Evolutionary conservation across 2,888 invertebrate species (phyloP), one percentile per base, ranked within the genome.

Genomic region (Pheosia gnoma): DNA sequence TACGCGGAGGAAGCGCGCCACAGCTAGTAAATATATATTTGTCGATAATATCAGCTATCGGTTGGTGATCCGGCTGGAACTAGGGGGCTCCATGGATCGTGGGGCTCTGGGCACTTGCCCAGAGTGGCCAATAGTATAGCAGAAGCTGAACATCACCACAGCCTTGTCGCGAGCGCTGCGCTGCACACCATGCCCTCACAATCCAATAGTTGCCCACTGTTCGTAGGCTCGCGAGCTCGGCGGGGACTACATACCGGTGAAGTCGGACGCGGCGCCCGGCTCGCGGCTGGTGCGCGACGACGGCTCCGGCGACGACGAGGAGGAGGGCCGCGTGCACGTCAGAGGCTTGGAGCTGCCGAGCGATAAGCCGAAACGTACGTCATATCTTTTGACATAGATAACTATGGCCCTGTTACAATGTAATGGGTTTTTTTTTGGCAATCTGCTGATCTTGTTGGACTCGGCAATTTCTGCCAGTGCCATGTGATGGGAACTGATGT

Each of bases 241-340:
- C 13, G 81, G 80, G 74, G 96, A 96, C 79, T 95, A 93, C 78
- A 92, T 96, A 52, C 89, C 92, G 13, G 68, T 93, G 51, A 81
- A 82, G 59, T 67, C 82, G 4, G 90, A 89, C 65, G 64, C 83
- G 2, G 66, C 75, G 43, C 87, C 91, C 6, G 95, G 95, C 47
- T 94, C 94, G 37, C 87, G 98, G 62, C 94, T 98, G 61, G 94
- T 97, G 59, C 95, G 97, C 2, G 82, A 83, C 59, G 97, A 96
- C 60, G 96, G 97, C 85, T 97, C 97, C 59, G 96, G 96, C 59
- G 96, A 96, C 75, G 98, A 98, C 66, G 97, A 97, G 69, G 97
- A 96, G 60, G 96, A 90, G 66, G 97, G 97, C 75, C 94, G 98
- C 75, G 96, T 99, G 61, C 96, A 97, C 81, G 98, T 99, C 95